Conservation (phyloP, 2,797 vertebrate genomes). For the Borostomias antarcticus region DNA sequence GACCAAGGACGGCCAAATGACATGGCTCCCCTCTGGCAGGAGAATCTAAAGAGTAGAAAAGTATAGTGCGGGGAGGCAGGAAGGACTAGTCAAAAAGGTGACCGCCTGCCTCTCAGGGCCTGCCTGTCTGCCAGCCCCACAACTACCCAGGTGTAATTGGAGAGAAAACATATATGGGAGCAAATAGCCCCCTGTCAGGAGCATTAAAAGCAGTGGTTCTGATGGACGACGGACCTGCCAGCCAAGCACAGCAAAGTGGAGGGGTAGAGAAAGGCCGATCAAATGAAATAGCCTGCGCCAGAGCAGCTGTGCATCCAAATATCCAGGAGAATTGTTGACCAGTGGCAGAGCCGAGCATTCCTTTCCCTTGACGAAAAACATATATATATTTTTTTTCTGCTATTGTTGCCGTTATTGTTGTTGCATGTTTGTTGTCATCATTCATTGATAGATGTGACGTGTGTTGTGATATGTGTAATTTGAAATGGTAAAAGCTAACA, state of each 20-base stretch:
- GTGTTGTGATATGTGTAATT: conserved; percentile 51
- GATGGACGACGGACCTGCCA: conserved; percentile 75
- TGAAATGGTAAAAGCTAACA: conserved; percentile 58
- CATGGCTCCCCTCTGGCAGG: conserved; percentile 70
- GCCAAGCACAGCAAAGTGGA: conserved; percentile 74
- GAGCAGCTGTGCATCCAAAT: conserved; percentile 69
- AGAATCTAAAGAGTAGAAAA: conserved; percentile 81
- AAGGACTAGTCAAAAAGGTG: conserved; percentile 83
- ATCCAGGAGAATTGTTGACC: conserved; percentile 76
- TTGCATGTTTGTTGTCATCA: conserved; percentile 45
- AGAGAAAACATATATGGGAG: conserved; percentile 87
- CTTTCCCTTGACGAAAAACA: conserved; percentile 49
- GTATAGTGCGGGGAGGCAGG: conserved; percentile 78
- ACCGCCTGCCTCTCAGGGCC: conserved; percentile 76
- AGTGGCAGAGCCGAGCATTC: conserved; percentile 48
- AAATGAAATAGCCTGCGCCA: conserved; percentile 67
- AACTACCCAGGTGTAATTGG: conserved; percentile 77
- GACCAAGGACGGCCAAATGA: conserved; percentile 80
- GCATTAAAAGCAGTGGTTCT: conserved; percentile 82
- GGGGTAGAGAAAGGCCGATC: conserved; percentile 76
- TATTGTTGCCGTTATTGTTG: conserved; percentile 41
- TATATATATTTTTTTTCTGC: conserved; percentile 47
- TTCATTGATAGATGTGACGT: conserved; percentile 64
- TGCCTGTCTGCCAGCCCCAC: conserved; percentile 14
- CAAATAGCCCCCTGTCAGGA: conserved; percentile 86